Conservation (phyloP, 2,113 vertebrate genomes). For the Lepus timidus region DNA sequence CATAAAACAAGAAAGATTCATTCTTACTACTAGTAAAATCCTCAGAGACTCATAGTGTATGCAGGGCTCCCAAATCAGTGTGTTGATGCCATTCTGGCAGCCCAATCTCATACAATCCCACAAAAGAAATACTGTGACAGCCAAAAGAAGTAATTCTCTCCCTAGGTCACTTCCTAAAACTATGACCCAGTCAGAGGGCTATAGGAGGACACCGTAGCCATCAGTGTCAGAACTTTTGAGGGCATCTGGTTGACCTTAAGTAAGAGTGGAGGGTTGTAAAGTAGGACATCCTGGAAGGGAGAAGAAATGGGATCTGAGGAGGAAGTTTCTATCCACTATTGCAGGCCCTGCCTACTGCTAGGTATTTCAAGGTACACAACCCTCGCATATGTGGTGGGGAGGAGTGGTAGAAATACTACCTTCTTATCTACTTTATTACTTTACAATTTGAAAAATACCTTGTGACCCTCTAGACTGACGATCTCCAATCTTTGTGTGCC, state of each 20-base stretch:
- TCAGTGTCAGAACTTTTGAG: not conserved
- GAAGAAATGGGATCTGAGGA: not conserved
- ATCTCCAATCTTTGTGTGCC: not conserved
- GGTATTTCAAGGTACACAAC: not conserved
- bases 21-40: not conserved
- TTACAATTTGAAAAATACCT: not conserved
- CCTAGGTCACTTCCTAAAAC: not conserved
- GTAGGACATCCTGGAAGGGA: not conserved
- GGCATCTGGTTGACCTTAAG: not conserved
- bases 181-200: accelerated
- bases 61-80: not conserved
- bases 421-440: not conserved
- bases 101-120: not conserved
- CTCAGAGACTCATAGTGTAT: not conserved
- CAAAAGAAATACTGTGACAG: not conserved
- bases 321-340: not conserved
- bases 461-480: not conserved
- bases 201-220: not conserved
- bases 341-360: not conserved
- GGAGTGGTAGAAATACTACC: not conserved
- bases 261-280: not conserved
- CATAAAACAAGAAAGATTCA: not conserved
- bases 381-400: accelerated
- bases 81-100: not conserved
- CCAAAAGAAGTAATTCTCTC: not conserved